A percentile compares a stretch with the other conserved stretches of the same genome.
phyloP scores from a whole-genome alignment of 2,888 invertebrate species.

The Cosmorhoe ocellata region DNA sequence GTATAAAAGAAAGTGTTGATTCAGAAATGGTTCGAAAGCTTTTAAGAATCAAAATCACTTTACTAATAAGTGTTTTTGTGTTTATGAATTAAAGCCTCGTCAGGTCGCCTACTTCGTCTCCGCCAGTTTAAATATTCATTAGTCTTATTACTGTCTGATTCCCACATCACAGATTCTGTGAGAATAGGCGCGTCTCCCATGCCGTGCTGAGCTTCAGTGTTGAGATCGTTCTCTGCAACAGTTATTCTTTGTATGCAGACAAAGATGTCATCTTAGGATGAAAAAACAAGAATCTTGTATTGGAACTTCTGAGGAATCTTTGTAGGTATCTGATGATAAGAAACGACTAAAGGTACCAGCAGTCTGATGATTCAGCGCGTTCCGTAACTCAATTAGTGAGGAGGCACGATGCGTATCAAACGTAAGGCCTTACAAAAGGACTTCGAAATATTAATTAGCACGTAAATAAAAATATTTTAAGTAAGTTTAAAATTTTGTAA shows the following conservation, averaged over 20 bases:
- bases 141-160: neutral
- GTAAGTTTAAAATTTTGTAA: neutral
- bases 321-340: too few species aligned
- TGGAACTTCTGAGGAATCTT: too few species aligned
- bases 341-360: neutral
- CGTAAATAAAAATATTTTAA: slow-evolving; percentile 2
- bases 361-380: slow-evolving; percentile 10
- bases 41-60: too few species aligned
- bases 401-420: slow-evolving; percentile 17
- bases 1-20: too few species aligned
- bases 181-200: slow-evolving; percentile 15
- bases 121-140: neutral
- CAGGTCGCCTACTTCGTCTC: neutral
- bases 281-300: neutral
- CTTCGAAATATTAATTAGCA: slow-evolving; percentile 11
- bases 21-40: too few species aligned
- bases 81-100: too few species aligned
- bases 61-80: too few species aligned
- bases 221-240: neutral
- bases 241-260: slow-evolving; percentile 21
- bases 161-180: slow-evolving; percentile 26
- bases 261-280: slow-evolving; percentile 5
- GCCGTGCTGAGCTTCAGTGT: slow-evolving; percentile 1
- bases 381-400: slow-evolving; percentile 19
- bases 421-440: slow-evolving; percentile 14